Base-by-base conservation (phyloP, 1,140 invertebrate genomes). In the Bombus terrestris region DNA sequence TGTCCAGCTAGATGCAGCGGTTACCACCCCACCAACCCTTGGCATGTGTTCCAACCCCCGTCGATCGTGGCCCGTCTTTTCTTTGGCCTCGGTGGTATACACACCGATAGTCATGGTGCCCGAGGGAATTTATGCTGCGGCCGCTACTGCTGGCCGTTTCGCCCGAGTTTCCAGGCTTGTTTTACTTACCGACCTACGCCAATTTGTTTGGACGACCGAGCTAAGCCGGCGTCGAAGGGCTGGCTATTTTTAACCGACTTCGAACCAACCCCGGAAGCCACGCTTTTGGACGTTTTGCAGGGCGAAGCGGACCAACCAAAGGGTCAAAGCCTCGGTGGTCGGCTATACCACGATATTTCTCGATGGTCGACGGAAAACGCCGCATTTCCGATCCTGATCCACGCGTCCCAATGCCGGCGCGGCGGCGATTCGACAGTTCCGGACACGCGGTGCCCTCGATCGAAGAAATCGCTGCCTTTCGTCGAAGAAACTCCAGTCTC, bases 101-200 rank as follows among this genome's bases (percentile, higher is more conserved):
- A 43, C n/a, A 32, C 71, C 32, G 32, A 81, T 59, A 73, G 28
- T n/a, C 69, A 28, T 43, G 41, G 43, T 22, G 15, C 43, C 78
- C 35, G 28, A 32, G 83, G 83, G 77, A 81, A 85, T 85, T 93
- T 93, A 92, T 92, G 90, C 90, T 86, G 75, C 84, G 88, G 89
- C 73, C 83, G 3, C 84, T 86, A 76, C 78, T 66, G 74, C 57
- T 18, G 25, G 41, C 53, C 12, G 47, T 12, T 15, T 39, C 47
- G 59, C 4, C 81, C 79, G 86, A 92, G 83, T 92, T 92, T 90
- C 86, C 81, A 75, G 77, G 83, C 84, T 92, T 90, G 88, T 92
- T 92, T 90, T 92, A 93, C 89, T 87, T 88, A 91, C 88, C 84
- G 88, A 92, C 86, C 86, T 83, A 75, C 81, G 75, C 75, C 90